Conservation (phyloP, 2,888 invertebrate species). For the Ischnus inquisitorius region DNA sequence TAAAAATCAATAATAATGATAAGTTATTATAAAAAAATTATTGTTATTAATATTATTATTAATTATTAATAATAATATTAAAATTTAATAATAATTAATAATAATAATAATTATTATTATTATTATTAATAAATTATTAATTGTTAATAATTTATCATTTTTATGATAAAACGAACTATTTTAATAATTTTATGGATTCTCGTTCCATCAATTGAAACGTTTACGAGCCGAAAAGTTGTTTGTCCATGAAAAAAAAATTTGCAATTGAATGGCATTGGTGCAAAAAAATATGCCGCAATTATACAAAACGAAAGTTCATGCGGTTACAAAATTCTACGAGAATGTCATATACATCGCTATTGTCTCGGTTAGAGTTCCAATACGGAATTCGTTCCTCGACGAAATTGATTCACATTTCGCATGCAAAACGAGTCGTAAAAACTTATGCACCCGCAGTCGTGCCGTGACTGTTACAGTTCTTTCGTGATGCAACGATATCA, state of each 20-base stretch:
- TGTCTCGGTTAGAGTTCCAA: conserved; percentile 5
- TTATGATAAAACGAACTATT: too few species aligned
- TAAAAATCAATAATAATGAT: too few species aligned
- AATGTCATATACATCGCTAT: conserved; percentile 14
- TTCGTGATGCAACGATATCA: neutral
- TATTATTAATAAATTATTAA: too few species aligned
- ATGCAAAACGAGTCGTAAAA: conserved; percentile 39
- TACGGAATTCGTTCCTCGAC: conserved; percentile 21
- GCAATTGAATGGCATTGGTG: neutral
- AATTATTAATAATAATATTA: too few species aligned
- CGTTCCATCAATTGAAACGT: too few species aligned
- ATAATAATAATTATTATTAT: too few species aligned
- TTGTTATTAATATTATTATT: too few species aligned
- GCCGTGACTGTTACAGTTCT: conserved; percentile 9
- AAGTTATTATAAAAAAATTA: too few species aligned
- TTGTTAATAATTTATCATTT: too few species aligned
- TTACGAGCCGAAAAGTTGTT: neutral
- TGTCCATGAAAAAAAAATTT: too few species aligned
- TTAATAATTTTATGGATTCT: too few species aligned
- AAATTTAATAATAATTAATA: too few species aligned
- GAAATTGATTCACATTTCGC: conserved; percentile 39
- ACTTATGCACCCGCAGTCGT: neutral
- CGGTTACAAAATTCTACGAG: conserved; percentile 14
- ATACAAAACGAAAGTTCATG: conserved; percentile 2
- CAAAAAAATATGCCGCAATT: conserved; percentile 13